Conservation (phyloP, 2,113 vertebrate species). For the Pseudolaguvia tuberculata region DNA sequence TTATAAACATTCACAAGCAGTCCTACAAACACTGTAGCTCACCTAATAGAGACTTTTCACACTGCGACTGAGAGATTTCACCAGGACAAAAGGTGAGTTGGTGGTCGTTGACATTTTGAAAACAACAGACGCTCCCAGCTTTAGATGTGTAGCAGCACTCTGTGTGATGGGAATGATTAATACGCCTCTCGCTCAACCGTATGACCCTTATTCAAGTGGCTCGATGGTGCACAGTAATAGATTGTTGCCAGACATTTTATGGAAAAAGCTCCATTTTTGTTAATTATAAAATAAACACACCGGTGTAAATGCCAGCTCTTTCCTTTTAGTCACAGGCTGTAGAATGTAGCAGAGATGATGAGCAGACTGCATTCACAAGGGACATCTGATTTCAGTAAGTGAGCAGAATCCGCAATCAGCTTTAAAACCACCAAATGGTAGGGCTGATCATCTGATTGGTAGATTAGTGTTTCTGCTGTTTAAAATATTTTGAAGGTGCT, state of each 20-base stretch:
- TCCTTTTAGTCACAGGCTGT: conserved; percentile 18
- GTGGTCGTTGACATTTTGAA: conserved; percentile 41
- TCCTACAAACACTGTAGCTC: background rate
- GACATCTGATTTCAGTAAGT: background rate
- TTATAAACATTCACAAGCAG: background rate
- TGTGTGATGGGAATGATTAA: conserved; percentile 31
- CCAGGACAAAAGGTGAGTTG: conserved; percentile 25
- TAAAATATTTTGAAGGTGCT: background rate
- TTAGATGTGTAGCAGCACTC: conserved; percentile 16
- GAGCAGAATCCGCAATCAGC: background rate
- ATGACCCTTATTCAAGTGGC: conserved; percentile 35
- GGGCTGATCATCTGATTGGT: background rate
- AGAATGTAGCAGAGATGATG: background rate
- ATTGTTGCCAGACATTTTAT: conserved; percentile 35
- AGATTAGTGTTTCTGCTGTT: background rate
- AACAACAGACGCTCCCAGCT: conserved; percentile 23
- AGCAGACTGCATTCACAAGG: background rate
- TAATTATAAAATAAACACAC: conserved; percentile 8
- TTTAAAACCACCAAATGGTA: background rate
- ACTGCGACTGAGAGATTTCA: conserved; percentile 19
- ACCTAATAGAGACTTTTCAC: conserved; percentile 29
- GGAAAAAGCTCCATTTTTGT: conserved; percentile 22
- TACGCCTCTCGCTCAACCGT: conserved; percentile 13
- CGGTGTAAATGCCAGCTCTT: conserved; percentile 27
- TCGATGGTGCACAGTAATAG: conserved; percentile 34